Percentiles rank a stretch among this genome's conserved stretches.
Evolutionary conservation across 1,140 invertebrate species (phyloP).

Genomic region (Aphelinus atriplicis): DNA sequence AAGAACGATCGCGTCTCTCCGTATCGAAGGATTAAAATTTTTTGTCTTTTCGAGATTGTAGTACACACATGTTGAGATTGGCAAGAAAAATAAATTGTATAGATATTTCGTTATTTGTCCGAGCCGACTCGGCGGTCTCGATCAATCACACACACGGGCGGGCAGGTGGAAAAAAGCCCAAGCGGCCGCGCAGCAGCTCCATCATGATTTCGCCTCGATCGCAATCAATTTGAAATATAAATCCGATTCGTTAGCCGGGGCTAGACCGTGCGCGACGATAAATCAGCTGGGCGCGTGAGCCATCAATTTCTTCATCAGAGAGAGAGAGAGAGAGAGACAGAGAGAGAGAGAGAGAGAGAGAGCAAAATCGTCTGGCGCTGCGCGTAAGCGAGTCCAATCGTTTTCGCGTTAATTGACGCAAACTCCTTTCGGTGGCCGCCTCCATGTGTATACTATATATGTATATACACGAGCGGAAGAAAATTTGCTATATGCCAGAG

Average conservation of each 20-base stretch:
- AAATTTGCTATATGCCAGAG: not conserved
- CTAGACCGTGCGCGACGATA: not conserved
- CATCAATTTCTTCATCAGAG: constrained; percentile 16
- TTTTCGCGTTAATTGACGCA: constrained; percentile 19
- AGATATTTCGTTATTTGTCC: too few species aligned
- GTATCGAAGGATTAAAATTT: too few species aligned
- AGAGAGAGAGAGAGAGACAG: not conserved
- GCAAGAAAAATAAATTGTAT: too few species aligned
- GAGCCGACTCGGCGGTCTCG: too few species aligned
- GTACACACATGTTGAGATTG: too few species aligned
- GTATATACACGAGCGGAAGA: not conserved
- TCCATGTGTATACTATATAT: not conserved
- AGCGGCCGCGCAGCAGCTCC: too few species aligned
- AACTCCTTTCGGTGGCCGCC: too few species aligned
- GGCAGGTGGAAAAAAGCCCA: too few species aligned
- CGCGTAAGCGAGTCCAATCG: constrained; percentile 1
- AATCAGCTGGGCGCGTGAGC: not conserved
- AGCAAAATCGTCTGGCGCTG: not conserved
- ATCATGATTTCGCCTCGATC: not conserved
- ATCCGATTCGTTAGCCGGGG: not conserved
- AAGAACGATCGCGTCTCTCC: not conserved
- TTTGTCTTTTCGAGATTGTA: not conserved
- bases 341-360: too few species aligned
- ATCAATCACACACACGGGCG: too few species aligned
- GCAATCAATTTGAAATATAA: constrained; percentile 6